Percentiles rank a stretch among this genome's conserved stretches.
Conservation (phyloP, 2,797 vertebrate species). For the Oophaga sylvatica region DNA sequence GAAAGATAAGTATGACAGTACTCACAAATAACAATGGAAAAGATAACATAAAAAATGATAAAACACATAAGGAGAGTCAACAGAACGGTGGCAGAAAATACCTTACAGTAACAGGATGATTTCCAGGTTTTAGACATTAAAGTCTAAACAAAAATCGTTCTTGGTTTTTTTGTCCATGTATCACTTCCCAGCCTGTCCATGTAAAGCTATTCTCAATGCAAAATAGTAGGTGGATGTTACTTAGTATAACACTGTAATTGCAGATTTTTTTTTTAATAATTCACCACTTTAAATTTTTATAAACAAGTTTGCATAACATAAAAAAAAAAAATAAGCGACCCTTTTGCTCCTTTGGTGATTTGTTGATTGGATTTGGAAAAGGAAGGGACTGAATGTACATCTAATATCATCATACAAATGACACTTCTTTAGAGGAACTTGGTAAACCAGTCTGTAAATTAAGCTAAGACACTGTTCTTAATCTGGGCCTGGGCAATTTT, state of each 20-base stretch:
- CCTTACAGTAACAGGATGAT: background rate
- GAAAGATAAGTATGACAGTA: background rate
- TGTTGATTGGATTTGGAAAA: no score
- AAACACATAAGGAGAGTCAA: background rate
- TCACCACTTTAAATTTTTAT: background rate
- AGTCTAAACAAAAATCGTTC: background rate
- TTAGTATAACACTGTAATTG: background rate
- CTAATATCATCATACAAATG: background rate
- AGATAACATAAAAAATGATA: background rate
- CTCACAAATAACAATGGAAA: background rate
- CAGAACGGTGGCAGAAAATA: background rate
- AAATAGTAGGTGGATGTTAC: background rate
- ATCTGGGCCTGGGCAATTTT: background rate
- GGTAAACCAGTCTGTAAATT: background rate
- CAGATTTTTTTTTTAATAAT: background rate
- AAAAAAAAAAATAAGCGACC: background rate
- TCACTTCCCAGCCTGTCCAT: background rate
- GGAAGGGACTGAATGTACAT: background rate
- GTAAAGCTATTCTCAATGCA: background rate
- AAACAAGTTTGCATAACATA: no score
- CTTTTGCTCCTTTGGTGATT: background rate
- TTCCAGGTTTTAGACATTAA: background rate
- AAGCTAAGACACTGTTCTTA: background rate
- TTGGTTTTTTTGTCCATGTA: background rate
- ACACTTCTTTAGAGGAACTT: background rate